These are phyloP conservation scores for Hemichromis elongatus DNA, from an alignment of 2,113 vertebrate genomes.

Conservation along the genomic window DNA sequence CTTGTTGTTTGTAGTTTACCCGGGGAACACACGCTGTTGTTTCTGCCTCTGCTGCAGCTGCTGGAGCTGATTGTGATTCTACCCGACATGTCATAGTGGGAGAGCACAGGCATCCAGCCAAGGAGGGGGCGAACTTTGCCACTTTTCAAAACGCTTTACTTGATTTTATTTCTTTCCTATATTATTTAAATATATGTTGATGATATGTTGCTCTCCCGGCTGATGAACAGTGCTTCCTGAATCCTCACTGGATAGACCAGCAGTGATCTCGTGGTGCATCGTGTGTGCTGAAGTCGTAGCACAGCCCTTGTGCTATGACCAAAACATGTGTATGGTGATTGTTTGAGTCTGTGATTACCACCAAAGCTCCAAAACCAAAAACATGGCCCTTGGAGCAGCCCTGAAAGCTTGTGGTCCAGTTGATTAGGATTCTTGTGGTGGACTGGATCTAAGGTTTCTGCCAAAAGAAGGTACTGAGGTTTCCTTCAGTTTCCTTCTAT, in stretches of 20 bases:
- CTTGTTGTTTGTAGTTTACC: not conserved
- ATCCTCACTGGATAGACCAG: not conserved
- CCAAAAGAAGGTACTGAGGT: not conserved
- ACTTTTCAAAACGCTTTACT: not conserved
- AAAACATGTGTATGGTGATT: not conserved
- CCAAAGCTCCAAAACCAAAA: not conserved
- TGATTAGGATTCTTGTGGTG: not conserved
- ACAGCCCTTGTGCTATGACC: not conserved
- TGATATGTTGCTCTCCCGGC: not conserved
- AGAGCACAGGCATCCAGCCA: not conserved
- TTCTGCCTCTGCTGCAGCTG: not conserved
- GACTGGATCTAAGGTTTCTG: not conserved
- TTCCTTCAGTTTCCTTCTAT: not conserved
- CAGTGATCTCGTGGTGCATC: not conserved
- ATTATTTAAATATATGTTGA: not conserved
- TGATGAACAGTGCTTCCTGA: not conserved
- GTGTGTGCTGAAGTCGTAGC: not conserved
- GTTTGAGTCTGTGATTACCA: not conserved
- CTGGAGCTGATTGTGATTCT: not conserved
- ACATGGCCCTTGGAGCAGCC: not conserved
- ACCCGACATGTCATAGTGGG: not conserved
- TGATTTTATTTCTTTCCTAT: not conserved
- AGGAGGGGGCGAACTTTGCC: fast-evolving
- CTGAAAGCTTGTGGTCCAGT: not conserved
- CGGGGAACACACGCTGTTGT: not conserved